These are phyloP conservation scores for Mormyrus proboscirostris DNA, from an alignment of 2,797 vertebrate genomes.

Conservation along the genomic window DNA sequence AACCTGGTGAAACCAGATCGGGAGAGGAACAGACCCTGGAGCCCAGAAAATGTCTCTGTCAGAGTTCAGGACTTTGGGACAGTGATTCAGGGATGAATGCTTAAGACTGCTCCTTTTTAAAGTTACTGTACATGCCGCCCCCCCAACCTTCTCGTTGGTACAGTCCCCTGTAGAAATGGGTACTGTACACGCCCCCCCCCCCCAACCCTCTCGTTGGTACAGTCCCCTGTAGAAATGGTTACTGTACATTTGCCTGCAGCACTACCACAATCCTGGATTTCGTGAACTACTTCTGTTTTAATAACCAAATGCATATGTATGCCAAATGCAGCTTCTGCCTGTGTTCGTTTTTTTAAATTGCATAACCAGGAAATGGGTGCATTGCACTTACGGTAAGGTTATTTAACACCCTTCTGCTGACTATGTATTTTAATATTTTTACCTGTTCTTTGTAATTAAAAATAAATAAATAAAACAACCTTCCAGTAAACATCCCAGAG, in stretches of 20 bases:
- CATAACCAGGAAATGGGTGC: conserved; percentile 3
- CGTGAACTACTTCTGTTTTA: background rate
- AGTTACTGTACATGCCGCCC: background rate
- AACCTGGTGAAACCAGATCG: background rate
- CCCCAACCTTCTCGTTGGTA: background rate
- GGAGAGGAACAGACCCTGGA: background rate
- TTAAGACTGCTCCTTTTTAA: background rate
- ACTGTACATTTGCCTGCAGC: background rate
- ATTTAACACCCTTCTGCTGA: conserved; percentile 51
- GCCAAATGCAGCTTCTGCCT: conserved; percentile 25
- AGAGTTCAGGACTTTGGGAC: background rate
- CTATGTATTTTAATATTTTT: conserved; percentile 31
- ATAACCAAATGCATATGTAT: background rate
- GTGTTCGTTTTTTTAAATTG: conserved; percentile 24
- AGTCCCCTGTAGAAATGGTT: background rate
- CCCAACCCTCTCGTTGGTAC: background rate
- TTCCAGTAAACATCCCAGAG: background rate
- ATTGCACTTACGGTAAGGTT: conserved; percentile 38
- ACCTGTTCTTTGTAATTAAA: conserved; percentile 21
- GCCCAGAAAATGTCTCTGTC: background rate
- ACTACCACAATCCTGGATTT: background rate
- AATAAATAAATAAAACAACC: background rate
- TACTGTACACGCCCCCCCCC: background rate
- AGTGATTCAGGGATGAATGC: background rate
- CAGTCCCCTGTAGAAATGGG: background rate